A percentile compares a stretch with the other conserved stretches of the same genome.
These are phyloP conservation scores for Microcebus murinus DNA, from an alignment of 2,113 vertebrate genomes.

Conservation along the genomic window DNA sequence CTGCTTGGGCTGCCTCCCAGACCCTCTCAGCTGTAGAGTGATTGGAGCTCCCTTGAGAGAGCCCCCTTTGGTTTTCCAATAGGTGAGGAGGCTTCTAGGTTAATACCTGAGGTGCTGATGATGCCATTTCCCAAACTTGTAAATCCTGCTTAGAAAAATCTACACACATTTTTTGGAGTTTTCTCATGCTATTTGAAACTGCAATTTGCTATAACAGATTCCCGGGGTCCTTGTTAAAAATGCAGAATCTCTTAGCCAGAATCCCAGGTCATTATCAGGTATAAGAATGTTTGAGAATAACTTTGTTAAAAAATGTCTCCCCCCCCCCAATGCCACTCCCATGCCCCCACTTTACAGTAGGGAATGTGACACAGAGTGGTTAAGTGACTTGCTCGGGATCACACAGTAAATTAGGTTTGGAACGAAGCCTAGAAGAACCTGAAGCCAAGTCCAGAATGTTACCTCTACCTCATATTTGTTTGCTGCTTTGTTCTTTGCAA, in stretches of 20 bases:
- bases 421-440: not conserved
- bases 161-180: not conserved
- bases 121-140: not conserved
- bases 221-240: not conserved
- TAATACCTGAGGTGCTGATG: not conserved
- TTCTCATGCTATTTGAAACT: slow-evolving; percentile 28
- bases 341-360: not conserved
- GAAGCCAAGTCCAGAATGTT: not conserved
- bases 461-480: not conserved
- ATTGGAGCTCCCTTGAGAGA: not conserved
- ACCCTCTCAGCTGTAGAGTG: not conserved
- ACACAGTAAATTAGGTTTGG: not conserved
- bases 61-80: not conserved
- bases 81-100: not conserved
- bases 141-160: slow-evolving; percentile 17
- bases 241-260: not conserved
- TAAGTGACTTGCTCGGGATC: not conserved
- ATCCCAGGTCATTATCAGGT: not conserved
- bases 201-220: slow-evolving; percentile 12
- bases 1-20: not conserved
- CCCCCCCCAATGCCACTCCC: too few species aligned
- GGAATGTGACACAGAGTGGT: not conserved
- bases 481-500: not conserved
- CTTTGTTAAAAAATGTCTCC: not conserved
- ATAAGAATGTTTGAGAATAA: slow-evolving; percentile 8